phyloP scores from a whole-genome alignment of 2,797 vertebrate species.

The Aulostomus chinensis region DNA sequence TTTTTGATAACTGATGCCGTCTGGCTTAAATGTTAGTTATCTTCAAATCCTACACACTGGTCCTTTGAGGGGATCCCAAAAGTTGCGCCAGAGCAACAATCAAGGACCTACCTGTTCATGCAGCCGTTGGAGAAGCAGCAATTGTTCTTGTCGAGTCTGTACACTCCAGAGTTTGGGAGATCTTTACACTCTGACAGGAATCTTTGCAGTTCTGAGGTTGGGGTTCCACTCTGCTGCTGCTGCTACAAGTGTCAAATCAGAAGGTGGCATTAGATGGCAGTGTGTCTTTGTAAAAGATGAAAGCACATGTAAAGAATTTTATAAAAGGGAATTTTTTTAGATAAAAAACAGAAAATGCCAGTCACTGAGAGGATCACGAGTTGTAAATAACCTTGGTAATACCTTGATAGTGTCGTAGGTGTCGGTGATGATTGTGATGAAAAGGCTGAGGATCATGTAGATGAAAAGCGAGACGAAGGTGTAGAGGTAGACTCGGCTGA shows the following conservation, averaged over 20 bases:
- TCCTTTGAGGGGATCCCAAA: too few relatives aligned
- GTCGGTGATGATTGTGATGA: conserved; percentile 89
- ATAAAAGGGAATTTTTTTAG: too few relatives aligned
- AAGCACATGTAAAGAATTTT: neutral
- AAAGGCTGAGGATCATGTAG: conserved; percentile 83
- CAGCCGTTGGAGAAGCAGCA: conserved; percentile 58
- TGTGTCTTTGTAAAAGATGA: neutral
- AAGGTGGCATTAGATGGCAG: neutral
- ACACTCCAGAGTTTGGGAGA: conserved; percentile 88
- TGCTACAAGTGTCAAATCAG: conserved; percentile 71
- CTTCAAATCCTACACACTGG: too few relatives aligned
- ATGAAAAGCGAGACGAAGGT: conserved; percentile 80
- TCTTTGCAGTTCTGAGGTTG: conserved; percentile 84
- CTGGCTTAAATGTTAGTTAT: too few relatives aligned
- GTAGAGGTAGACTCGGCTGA: conserved; percentile 91
- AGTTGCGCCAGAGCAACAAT: too few relatives aligned
- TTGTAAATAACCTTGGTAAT: too few relatives aligned
- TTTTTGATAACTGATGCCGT: too few relatives aligned
- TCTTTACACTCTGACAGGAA: conserved; percentile 91
- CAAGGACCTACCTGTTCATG: conserved; percentile 68
- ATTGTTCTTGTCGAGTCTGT: conserved; percentile 77
- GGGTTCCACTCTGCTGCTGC: conserved; percentile 86
- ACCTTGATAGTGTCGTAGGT: conserved; percentile 97
- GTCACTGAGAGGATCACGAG: too few relatives aligned
- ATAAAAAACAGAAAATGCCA: too few relatives aligned